Evolutionary conservation across 1,140 invertebrate genomes (phyloP).

Genomic region (Nephila pilipes): DNA sequence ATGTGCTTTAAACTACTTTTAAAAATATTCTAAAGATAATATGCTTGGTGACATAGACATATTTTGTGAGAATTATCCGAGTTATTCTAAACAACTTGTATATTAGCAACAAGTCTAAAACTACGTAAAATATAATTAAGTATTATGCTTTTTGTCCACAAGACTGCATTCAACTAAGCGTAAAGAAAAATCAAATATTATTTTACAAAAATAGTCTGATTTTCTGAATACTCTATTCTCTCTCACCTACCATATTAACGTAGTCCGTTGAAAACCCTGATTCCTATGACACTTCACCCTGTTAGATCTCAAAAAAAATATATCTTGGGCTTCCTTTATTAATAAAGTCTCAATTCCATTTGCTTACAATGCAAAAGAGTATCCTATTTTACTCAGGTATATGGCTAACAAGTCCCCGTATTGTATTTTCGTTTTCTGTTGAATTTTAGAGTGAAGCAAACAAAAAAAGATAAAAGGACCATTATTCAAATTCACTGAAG

Average conservation of each 20-base stretch:
- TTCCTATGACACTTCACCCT: background rate
- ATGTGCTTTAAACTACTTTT: too few species aligned
- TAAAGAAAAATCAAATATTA: too few species aligned
- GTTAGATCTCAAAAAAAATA: background rate
- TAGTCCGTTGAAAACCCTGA: background rate
- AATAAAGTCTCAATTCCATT: slow-evolving; percentile 29
- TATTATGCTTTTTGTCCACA: too few species aligned
- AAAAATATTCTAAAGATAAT: too few species aligned
- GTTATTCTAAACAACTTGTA: too few species aligned
- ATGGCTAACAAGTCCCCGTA: background rate
- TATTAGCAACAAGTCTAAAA: too few species aligned
- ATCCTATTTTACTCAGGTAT: background rate
- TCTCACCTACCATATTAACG: too few species aligned
- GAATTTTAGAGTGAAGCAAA: background rate
- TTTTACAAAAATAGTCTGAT: too few species aligned
- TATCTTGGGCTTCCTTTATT: background rate
- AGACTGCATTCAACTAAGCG: too few species aligned
- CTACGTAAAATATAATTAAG: too few species aligned
- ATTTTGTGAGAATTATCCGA: too few species aligned
- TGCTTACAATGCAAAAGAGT: slow-evolving; percentile 1
- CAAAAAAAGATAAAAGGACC: background rate
- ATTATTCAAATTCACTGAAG: background rate
- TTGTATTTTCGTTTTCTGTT: background rate
- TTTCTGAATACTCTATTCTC: background rate
- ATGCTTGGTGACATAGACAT: too few species aligned